Percentiles rank a stretch among this genome's conserved stretches.
Conservation (phyloP, 2,797 vertebrate genomes). For the Lagorchestes hirsutus region DNA sequence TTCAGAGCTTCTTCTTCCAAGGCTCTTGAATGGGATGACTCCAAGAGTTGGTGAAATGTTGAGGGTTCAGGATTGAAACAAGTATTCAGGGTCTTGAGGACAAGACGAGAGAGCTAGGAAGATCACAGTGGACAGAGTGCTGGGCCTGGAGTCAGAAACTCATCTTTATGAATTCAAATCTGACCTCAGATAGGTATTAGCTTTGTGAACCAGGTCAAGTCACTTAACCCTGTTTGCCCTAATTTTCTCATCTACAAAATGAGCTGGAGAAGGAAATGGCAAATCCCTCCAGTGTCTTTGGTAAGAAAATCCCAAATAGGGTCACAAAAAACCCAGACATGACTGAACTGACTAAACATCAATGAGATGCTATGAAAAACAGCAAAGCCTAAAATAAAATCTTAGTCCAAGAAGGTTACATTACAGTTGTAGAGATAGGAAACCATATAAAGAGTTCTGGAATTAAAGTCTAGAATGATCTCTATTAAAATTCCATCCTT, state of each 20-base stretch:
- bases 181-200: neutral
- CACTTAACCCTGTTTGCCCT: neutral
- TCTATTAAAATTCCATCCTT: neutral
- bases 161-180: neutral
- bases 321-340: neutral
- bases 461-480: neutral
- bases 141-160: neutral
- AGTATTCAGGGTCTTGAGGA: neutral
- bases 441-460: neutral
- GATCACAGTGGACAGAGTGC: neutral
- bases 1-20: accelerated
- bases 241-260: neutral
- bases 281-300: neutral
- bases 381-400: neutral
- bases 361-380: neutral
- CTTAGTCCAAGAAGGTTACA: neutral
- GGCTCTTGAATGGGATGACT: neutral
- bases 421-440: neutral
- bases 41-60: neutral
- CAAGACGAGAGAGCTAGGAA: neutral
- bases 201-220: neutral
- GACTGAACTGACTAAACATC: neutral
- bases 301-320: neutral
- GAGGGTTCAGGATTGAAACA: neutral
- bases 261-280: no score